Conservation (phyloP, 2,888 invertebrate genomes). For the Ceriagrion tenellum region DNA sequence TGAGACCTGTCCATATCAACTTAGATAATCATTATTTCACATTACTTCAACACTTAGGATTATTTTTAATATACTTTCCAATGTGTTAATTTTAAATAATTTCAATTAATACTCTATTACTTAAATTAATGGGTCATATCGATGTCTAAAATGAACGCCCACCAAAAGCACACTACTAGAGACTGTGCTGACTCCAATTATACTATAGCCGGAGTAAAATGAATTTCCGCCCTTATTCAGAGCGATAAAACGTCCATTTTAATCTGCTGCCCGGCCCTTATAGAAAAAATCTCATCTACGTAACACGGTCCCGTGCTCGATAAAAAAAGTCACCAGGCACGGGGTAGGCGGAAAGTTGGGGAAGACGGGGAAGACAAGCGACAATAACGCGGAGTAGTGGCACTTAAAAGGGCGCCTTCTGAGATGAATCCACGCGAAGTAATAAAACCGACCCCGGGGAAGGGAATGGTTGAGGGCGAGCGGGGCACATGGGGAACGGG, state of each 20-base stretch:
- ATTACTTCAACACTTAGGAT: too few relatives aligned
- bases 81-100: too few relatives aligned
- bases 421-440: background rate
- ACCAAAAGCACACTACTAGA: too few relatives aligned
- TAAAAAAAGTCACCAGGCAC: background rate
- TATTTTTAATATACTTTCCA: too few relatives aligned
- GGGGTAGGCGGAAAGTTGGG: background rate
- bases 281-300: background rate
- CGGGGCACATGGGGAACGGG: background rate
- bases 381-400: background rate
- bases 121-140: too few relatives aligned
- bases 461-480: background rate
- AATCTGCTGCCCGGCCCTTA: background rate
- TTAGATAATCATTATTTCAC: too few relatives aligned
- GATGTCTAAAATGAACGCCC: too few relatives aligned
- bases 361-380: background rate
- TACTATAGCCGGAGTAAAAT: background rate
- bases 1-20: too few relatives aligned
- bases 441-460: background rate
- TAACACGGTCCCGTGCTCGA: background rate
- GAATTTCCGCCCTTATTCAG: background rate
- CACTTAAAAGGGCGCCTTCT: background rate
- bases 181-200: too few relatives aligned
- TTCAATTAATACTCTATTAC: too few relatives aligned
- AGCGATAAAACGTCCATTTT: background rate